Base-by-base conservation (phyloP, 2,888 invertebrate genomes). In the Dicranocentrus wangi region DNA sequence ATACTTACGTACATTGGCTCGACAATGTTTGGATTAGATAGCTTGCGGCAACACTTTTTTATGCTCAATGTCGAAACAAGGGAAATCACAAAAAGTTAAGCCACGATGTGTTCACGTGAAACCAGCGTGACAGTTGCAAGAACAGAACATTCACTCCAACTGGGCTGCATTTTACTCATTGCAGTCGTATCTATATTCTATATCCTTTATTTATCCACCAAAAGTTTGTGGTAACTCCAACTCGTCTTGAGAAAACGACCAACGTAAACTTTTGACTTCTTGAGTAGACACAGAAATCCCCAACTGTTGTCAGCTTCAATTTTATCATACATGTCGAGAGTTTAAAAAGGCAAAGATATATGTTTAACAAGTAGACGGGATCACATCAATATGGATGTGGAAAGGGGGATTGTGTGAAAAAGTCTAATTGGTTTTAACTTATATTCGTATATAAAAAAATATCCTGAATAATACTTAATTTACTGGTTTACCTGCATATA, bases 91-190 rank as follows among this genome's bases (percentile, higher is more conserved):
- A 47, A 28, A 27, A 43, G 68, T 28, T 58, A 66, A 68, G 55
- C 27, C 80, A 80, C 73, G 80, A 60, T 68, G 73, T 73, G 72
- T 60, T 80, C 80, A 80, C 80, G 80, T 80, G 80, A 73, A 80
- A 23, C 43, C 17, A 63, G 61, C 51, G 68, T 80, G 80, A 73
- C 53, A 70, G 32, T 32, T 39, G 39, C 32, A 25, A 47, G 2
- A 47, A n/a, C n/a, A 19, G 39, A 10, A 61, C 76, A 25, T 76
- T 71, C 66, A 43, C 66, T 58, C 23, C 63, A n/a, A n/a, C n/a
- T n/a, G n/a, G n/a, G 5, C 39, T 13, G 13, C 39, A 8, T 39
- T 39, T 39, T 39, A 39, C 13, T 5, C 39, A 13, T 13, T 39
- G 39, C 39, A 39, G 39, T 39, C 39, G 5, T 39, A 39, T 13